Evolutionary conservation across 1,140 invertebrate species (phyloP), one percentile per base, ranked within the genome.

Genomic region (Phymastichus coffea): DNA sequence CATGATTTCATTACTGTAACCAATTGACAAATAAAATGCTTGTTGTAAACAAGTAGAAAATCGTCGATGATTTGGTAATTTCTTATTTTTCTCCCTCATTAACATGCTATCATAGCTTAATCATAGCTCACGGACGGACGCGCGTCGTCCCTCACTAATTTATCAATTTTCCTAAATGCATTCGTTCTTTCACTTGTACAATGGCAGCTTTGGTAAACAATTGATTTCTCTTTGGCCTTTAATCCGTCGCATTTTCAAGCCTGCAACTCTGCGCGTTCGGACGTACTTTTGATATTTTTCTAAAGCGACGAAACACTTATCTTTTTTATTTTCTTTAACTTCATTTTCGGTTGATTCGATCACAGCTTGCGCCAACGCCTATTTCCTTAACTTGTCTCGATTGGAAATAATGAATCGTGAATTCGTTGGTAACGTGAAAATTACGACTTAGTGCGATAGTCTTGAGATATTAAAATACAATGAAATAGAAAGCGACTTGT

Each of bases 331-430:
- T 41, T 26, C 51, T 59, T 61, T 52, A 22, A n/a, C n/a, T n/a
- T n/a, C n/a, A n/a, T 57, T 63, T 59, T 37, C 38, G 41, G 12
- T 47, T 56, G 70, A 64, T 66, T 59, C 61, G 65, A 72, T 76
- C 72, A 70, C 71, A 74, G 69, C 57, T 70, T 66, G 66, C 63
- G 66, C 65, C 65, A 70, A 73, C 66, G 65, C n/a, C n/a, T n/a
- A 60, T 62, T 61, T 37, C 30, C 28, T 20, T 4, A 22, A 51
- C 23, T 37, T 1, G 20, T 37, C 47, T n/a, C n/a, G n/a, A n/a
- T n/a, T n/a, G n/a, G n/a, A n/a, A n/a, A n/a, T n/a, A n/a, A n/a
- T n/a, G n/a, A n/a, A n/a, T n/a, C n/a, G n/a, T n/a, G n/a, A n/a
- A n/a, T n/a, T n/a, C n/a, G n/a, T n/a, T n/a, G n/a, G n/a, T n/a